Evolutionary conservation across 2,797 vertebrate species (phyloP).

Genomic region (Sandelia bainsii): DNA sequence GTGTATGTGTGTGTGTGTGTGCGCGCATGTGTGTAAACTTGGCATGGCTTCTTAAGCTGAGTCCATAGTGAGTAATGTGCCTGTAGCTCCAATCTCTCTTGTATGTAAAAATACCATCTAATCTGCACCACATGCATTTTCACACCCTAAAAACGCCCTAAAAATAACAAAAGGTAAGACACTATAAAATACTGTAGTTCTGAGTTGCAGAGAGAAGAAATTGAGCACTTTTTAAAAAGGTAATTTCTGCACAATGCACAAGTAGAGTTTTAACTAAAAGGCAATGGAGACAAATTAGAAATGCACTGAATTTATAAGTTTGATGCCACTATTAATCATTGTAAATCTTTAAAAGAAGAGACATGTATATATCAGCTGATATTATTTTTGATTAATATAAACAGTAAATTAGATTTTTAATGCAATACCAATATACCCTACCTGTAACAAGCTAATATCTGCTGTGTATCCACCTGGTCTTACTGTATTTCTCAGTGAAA

Average conservation of each 20-base stretch:
- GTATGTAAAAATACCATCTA: conserved; percentile 61
- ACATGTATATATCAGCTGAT: too few species aligned
- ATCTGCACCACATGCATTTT: conserved; percentile 57
- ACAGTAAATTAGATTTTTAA: too few species aligned
- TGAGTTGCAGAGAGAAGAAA: conserved; percentile 7
- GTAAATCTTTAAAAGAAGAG: too few species aligned
- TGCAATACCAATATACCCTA: too few species aligned
- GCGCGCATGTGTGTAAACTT: conserved; percentile 52
- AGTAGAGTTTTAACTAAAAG: conserved; percentile 14
- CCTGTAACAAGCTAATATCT: neutral
- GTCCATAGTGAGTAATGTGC: conserved; percentile 66
- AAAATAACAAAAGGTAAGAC: conserved; percentile 38
- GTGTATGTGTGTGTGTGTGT: conserved; percentile 16
- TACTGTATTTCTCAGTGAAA: neutral
- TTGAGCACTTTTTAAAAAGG: conserved; percentile 4
- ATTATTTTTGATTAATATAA: too few species aligned
- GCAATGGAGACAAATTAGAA: conserved; percentile 15
- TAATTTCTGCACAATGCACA: conserved; percentile 7
- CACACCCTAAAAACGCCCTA: conserved; percentile 24
- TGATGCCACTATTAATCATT: too few species aligned
- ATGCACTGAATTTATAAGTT: too few species aligned
- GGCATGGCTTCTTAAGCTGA: conserved; percentile 68
- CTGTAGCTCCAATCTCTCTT: conserved; percentile 65
- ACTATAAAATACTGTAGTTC: conserved; percentile 30
- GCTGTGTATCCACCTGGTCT: neutral